A percentile compares a stretch with the other conserved stretches of the same genome.
phyloP scores from a whole-genome alignment of 2,888 invertebrate genomes.

The Lamellibrachia columna region DNA sequence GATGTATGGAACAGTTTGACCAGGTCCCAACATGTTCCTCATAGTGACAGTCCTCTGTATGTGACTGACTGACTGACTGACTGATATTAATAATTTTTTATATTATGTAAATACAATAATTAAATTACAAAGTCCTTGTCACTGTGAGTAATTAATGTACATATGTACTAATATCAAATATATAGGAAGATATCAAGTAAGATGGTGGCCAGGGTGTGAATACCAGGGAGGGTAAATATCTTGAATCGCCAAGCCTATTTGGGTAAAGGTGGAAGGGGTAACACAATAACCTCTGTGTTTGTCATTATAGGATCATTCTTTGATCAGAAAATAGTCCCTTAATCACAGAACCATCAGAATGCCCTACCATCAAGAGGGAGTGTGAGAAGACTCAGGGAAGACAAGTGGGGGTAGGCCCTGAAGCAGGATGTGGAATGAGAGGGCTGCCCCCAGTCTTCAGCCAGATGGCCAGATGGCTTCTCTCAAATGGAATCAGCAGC shows the following conservation, averaged over 20 bases:
- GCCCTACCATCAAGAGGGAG: not conserved
- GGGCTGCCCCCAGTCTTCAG: not conserved
- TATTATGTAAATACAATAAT: no score
- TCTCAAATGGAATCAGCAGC: not conserved
- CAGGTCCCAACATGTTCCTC: no score
- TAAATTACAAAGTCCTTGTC: no score
- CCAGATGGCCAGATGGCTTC: slow-evolving; percentile 11
- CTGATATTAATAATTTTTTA: no score
- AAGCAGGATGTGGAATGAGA: not conserved
- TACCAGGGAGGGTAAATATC: not conserved
- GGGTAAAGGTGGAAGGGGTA: not conserved
- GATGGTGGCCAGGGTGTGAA: not conserved
- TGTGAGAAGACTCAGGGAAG: not conserved
- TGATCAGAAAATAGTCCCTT: not conserved
- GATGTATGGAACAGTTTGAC: no score
- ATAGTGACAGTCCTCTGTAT: no score
- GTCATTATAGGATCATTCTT: not conserved
- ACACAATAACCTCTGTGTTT: not conserved
- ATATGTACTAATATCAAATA: not conserved
- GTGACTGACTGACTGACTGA: no score
- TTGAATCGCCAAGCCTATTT: not conserved
- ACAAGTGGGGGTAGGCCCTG: not conserved
- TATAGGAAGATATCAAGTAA: not conserved
- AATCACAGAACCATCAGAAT: not conserved
- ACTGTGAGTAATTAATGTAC: no score